These are phyloP conservation scores for Zygogramma bicolorata DNA, from an alignment of 2,888 invertebrate genomes.

Conservation along the genomic window DNA sequence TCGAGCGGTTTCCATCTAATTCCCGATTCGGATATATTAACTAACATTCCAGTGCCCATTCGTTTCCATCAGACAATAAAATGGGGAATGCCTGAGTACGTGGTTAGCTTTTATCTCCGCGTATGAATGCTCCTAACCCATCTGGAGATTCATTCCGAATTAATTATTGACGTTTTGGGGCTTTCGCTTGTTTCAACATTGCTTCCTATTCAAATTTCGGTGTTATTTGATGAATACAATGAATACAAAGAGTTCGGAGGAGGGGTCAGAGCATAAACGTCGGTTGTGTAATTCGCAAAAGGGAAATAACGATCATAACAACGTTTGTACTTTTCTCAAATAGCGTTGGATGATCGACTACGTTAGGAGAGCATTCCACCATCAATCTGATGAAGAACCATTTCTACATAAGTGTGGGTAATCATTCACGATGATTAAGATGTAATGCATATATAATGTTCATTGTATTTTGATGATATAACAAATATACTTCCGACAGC, in stretches of 20 bases:
- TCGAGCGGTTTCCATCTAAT: conserved; percentile 53
- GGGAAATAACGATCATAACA: background rate
- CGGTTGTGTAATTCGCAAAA: background rate
- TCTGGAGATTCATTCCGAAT: conserved; percentile 23
- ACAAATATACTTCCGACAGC: too few species aligned
- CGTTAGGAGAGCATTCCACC: too few species aligned
- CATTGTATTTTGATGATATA: too few species aligned
- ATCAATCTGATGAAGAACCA: too few species aligned
- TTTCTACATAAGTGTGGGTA: too few species aligned
- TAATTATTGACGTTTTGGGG: conserved; percentile 26
- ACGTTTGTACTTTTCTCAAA: too few species aligned
- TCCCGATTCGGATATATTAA: conserved; percentile 57
- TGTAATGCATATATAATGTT: too few species aligned
- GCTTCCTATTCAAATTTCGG: conserved; percentile 1
- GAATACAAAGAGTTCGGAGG: background rate
- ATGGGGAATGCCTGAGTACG: conserved; percentile 55
- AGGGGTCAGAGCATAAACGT: background rate
- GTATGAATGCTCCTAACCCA: conserved; percentile 20
- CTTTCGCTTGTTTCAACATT: conserved; percentile 17
- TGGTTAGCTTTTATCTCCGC: conserved; percentile 30
- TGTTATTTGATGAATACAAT: conserved; percentile 3
- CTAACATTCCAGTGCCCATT: conserved; percentile 58
- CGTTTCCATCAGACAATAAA: conserved; percentile 58
- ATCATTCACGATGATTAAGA: too few species aligned
- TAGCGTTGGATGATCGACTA: too few species aligned